Conservation (phyloP, 2,888 invertebrate genomes). For the Tachystola acroxantha region DNA sequence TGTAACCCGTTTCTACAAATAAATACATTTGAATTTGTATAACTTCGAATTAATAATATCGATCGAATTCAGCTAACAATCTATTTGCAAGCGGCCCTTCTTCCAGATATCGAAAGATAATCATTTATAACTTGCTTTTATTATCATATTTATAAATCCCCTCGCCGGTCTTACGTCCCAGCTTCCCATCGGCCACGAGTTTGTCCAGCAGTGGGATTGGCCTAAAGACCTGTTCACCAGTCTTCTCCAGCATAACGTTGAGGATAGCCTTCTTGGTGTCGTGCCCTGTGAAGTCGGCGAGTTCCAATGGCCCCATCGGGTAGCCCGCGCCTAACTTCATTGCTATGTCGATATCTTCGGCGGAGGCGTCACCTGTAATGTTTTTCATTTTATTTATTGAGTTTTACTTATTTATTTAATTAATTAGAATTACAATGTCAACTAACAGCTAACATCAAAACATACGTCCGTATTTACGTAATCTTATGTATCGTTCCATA, state of each 20-base stretch:
- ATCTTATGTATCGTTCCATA: too few relatives aligned
- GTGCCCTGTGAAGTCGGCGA: slow-evolving; percentile 89
- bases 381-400: too few relatives aligned
- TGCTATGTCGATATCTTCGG: slow-evolving; percentile 88
- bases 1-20: too few relatives aligned
- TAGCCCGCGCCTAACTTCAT: slow-evolving; percentile 93
- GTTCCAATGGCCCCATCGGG: slow-evolving; percentile 93
- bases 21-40: too few relatives aligned
- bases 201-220: slow-evolving; percentile 80
- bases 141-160: slow-evolving; percentile 85
- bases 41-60: too few relatives aligned
- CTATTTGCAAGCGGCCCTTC: too few relatives aligned
- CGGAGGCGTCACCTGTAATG: slow-evolving; percentile 82
- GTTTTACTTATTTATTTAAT: too few relatives aligned
- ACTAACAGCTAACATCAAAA: too few relatives aligned
- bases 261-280: slow-evolving; percentile 82
- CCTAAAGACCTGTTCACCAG: slow-evolving; percentile 48
- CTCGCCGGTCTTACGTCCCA: slow-evolving; percentile 87
- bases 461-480: too few relatives aligned
- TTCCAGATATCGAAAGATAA: too few relatives aligned
- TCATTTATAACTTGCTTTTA: slow-evolving; percentile 16
- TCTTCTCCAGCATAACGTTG: slow-evolving; percentile 82
- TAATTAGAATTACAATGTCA: too few relatives aligned
- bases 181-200: slow-evolving; percentile 85
- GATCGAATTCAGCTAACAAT: too few relatives aligned